Evolutionary conservation across 1,140 invertebrate species (phyloP), one percentile per base, ranked within the genome.

Genomic region (Orchestia grillus): DNA sequence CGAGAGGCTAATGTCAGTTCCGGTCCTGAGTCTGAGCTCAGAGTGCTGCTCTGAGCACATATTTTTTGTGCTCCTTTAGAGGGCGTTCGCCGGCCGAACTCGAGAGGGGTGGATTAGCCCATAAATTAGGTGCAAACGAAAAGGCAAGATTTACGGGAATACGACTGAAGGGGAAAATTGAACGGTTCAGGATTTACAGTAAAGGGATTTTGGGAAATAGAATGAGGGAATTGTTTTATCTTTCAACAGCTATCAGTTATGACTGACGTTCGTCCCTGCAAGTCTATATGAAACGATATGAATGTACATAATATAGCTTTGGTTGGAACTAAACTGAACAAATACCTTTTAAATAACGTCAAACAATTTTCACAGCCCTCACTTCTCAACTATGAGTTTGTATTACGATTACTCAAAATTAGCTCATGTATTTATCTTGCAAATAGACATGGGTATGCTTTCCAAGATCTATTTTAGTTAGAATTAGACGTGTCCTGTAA

Each of bases 61-160:
- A 90, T 90, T 90, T 90, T 90, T 90, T 90, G 42, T 90, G 88
- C 88, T 1, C 88, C 88, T 90, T 36, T 42, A 4, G 88, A 90
- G 88, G 41, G 88, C 36, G 87, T n/a, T 40, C 87, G 87, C 36
- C 87, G 87, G 88, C 88, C 11, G 88, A 90, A 90, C 88, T 90
- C 88, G 88, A 90, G 88, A 90, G 88, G 88, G 88, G 88, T 41
- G 88, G 88, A 90, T 90, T 90, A 90, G 88, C 88, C 88, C 88
- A 90, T 90, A 90, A 90, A 90, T 90, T 90, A 90, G 88, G 88
- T 90, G 88, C 88, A 90, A 90, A 90, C 88, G 88, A 90, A 90
- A 90, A 90, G 88, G 88, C n/a, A 90, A 90, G 88, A 90, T 90
- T 90, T 90, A 90, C 41, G 88, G 88, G 88, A 36, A 90, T 90